Base-by-base conservation (phyloP, 2,113 vertebrate genomes). In the Epinephelus lanceolatus region DNA sequence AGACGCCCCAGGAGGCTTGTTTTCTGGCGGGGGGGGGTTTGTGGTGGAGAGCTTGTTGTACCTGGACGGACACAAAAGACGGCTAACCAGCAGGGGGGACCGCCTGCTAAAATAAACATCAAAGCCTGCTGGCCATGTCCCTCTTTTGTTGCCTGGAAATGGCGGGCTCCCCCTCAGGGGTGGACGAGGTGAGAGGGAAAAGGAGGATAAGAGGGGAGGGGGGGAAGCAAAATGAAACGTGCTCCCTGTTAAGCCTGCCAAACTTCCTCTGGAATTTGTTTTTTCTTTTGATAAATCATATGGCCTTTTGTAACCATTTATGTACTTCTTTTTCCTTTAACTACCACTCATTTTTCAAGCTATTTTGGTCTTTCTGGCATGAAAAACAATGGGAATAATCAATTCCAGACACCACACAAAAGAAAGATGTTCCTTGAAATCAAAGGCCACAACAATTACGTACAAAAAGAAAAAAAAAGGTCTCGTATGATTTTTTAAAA, bases 81-180 rank as follows among this genome's bases (percentile, higher is more conserved):
- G 67, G 49, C 79, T 71, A 79, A 86, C 86, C 90, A 86, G 94
- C 94, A 88, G 95, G 92, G 94, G 94, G 95, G 91, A 75, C 87
- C 91, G 90, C 87, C 94, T 93, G 92, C 95, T 95, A 95, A 94
- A 96, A 93, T 95, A 94, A 96, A 96, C 95, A 96, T 91, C 93
- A 96, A 95, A 96, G 94, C 94, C 90, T 94, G 93, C 91, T 79
- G 88, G 84, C 91, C 82, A 55, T 85, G 55, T 95, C 93, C 95
- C 94, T 49, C 95, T 96, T 94, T 95, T 96, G 95, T 92, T 95
- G 94, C 92, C 90, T 95, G 93, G 94, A 96, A 95, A 97, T 96
- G 94, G 93, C 94, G 88, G 84, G 91, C 94, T 95, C 95, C 95
- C 96, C 94, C 94, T 78, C 70, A 89, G 89, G 94, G 94, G 92